These are phyloP conservation scores for Nettapus auritus DNA, from an alignment of 2,113 vertebrate species.

Conservation along the genomic window DNA sequence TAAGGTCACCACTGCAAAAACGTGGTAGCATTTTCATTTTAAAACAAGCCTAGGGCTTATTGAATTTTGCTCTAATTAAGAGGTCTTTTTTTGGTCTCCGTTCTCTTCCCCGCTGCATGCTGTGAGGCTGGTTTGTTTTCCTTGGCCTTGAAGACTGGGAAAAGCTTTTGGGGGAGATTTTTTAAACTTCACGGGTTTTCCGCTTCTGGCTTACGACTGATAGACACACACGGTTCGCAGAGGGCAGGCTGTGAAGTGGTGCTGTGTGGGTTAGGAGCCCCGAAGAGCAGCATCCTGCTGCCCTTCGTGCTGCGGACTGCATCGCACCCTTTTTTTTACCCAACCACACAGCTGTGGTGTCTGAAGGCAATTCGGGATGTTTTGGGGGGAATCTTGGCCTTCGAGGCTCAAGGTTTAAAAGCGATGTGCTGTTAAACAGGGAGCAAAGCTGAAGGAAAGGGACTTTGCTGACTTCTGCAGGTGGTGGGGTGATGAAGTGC, in stretches of 20 bases:
- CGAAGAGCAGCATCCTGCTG: background rate
- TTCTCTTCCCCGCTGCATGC: background rate
- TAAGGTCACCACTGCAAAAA: slow-evolving; percentile 42
- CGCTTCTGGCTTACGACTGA: background rate
- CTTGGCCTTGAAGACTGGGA: background rate
- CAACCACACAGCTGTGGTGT: too few relatives aligned
- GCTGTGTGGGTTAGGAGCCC: background rate
- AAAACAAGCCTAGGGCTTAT: slow-evolving; percentile 34
- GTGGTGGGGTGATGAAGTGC: background rate
- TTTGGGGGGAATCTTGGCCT: background rate
- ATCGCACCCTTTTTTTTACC: accelerated
- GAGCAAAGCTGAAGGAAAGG: background rate
- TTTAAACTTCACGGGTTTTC: background rate
- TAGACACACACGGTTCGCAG: background rate
- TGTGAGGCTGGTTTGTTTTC: background rate
- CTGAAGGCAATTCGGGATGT: background rate
- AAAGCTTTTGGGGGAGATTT: background rate
- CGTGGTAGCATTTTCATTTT: slow-evolving; percentile 49
- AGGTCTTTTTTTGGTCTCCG: background rate
- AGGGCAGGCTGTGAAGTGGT: background rate
- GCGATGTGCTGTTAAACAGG: accelerated
- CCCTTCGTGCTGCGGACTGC: accelerated
- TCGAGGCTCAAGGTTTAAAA: background rate
- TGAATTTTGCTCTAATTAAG: slow-evolving; percentile 51
- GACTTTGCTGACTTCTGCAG: accelerated